These are phyloP conservation scores for Rhynchopsitta pachyrhyncha DNA, from an alignment of 2,113 vertebrate species.

Conservation along the genomic window DNA sequence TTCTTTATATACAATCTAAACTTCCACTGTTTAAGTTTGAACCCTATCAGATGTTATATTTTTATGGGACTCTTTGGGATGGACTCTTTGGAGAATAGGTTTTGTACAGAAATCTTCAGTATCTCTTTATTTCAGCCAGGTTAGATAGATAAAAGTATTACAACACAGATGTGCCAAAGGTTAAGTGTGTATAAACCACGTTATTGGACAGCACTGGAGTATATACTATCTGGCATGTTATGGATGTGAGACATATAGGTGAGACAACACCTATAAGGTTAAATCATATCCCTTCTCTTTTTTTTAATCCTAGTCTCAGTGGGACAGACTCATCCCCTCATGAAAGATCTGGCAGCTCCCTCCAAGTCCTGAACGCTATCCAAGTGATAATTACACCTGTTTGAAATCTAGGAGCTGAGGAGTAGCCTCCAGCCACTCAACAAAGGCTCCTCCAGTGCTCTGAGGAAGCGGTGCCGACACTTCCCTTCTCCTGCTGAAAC, in stretches of 20 bases:
- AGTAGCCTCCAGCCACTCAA: conserved; percentile 59
- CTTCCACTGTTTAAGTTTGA: no score
- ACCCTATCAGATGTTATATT: background rate
- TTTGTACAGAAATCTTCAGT: background rate
- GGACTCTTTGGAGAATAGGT: background rate
- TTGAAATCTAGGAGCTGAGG: conserved; percentile 47
- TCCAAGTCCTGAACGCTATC: conserved; percentile 52
- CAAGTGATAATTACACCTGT: conserved; percentile 67
- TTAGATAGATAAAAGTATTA: background rate
- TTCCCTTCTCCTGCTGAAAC: conserved; percentile 42
- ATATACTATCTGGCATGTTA: background rate
- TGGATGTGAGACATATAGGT: background rate
- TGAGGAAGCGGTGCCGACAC: background rate
- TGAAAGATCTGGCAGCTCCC: conserved; percentile 62
- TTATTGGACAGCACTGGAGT: background rate
- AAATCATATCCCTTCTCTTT: background rate
- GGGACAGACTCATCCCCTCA: conserved; percentile 10
- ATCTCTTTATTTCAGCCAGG: background rate
- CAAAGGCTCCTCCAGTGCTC: conserved; percentile 27
- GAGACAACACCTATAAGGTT: background rate
- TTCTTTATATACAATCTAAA: no score
- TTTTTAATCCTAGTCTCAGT: background rate
- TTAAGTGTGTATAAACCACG: background rate
- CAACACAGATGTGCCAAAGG: background rate
- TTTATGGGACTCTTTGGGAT: background rate